phyloP scores from a whole-genome alignment of 2,797 vertebrate genomes.

The Lateolabrax maculatus region DNA sequence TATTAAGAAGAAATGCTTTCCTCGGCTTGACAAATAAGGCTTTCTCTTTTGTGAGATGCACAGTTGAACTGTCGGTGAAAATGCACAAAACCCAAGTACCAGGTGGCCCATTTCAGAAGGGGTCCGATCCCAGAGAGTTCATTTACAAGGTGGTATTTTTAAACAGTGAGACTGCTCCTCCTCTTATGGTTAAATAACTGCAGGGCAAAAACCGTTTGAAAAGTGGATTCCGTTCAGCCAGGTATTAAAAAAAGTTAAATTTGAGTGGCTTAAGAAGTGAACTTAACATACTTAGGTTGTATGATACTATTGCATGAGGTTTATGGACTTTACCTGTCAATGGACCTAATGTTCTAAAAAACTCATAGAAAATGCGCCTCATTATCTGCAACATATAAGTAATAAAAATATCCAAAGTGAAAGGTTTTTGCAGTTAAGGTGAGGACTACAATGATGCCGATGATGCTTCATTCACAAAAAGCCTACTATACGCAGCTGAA shows the following conservation, averaged over 20 bases:
- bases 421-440: not conserved
- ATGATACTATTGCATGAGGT: not conserved
- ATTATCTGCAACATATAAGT: not conserved
- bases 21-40: fast-evolving
- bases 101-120: constrained; percentile 7
- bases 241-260: not conserved
- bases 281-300: not conserved
- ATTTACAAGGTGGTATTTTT: constrained; percentile 84
- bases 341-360: not conserved
- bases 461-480: too few species aligned
- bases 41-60: too few species aligned
- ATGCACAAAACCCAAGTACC: constrained; percentile 12
- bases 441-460: not conserved
- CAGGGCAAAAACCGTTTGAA: constrained; percentile 54
- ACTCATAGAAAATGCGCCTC: not conserved
- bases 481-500: not conserved
- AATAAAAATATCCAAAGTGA: not conserved
- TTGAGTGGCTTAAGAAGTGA: not conserved
- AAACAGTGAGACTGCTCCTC: constrained; percentile 71
- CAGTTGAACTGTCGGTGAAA: not conserved
- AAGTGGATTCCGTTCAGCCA: constrained; percentile 29
- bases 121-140: constrained; percentile 31
- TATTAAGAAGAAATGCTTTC: not conserved
- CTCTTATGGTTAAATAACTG: constrained; percentile 81
- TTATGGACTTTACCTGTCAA: not conserved